Base-by-base conservation (phyloP, 2,888 invertebrate species). In the Ormia ochracea region DNA sequence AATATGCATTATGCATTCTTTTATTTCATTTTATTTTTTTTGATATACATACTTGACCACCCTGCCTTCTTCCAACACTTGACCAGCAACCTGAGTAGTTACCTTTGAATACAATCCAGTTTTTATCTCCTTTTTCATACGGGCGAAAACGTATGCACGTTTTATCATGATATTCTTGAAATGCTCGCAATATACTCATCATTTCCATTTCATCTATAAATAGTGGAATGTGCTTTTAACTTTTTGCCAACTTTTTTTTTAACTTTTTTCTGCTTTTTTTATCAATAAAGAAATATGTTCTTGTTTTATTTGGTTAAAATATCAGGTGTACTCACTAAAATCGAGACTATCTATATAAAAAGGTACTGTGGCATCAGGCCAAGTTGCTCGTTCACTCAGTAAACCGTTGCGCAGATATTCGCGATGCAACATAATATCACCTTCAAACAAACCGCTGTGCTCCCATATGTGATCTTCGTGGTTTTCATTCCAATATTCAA, bases 141-240 rank as follows among this genome's bases (percentile, higher is more conserved):
- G 93, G 92, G 1, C 92, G 91, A 84, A 94, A 94, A 69, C 91
- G 90, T 61, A 94, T 89, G 85, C 94, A 94, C 0, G 92, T 92
- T 82, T 91, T 91, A 2, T 91, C 90, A 81, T 93, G 91, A 82
- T 93, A 92, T 82, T 93, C 93, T 52, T 91, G 89, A 72, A 93
- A 90, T 0, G 92, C 93, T 48, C 88, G 89, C 28, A 91, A 87
- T 83, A 93, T 93, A 17, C 90, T 87, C 77, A 89, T 86, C 6
- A 91, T 87, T 68, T 90, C 89, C 68, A 89, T 88, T 84, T 88
- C 90, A 79, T 86, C 89, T 92, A 14, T 7, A 68, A 74, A n/a
- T n/a, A n/a, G n/a, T n/a, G n/a, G n/a, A n/a, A n/a, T n/a, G n/a
- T n/a, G n/a, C n/a, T n/a, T n/a, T n/a, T n/a, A n/a, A n/a, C n/a